phyloP scores from a whole-genome alignment of 1,140 invertebrate species.

The Polypedilum pembai region DNA sequence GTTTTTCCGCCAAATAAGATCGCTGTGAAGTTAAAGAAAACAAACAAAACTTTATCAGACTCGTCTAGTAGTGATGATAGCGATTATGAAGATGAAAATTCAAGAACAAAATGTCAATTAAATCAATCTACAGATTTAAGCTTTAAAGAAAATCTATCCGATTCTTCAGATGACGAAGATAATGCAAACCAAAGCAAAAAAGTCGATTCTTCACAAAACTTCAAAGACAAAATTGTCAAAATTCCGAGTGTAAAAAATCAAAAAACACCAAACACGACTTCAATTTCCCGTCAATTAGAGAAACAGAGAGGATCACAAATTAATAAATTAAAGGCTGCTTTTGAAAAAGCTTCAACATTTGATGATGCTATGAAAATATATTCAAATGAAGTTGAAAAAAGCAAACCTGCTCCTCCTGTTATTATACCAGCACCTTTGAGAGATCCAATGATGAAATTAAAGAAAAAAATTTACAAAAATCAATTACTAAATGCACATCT shows the following conservation, averaged over 20 bases:
- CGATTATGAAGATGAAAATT: neutral
- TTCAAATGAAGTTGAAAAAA: neutral
- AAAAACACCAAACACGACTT: neutral
- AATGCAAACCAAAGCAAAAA: neutral
- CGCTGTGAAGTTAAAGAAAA: neutral
- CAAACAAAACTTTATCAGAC: neutral
- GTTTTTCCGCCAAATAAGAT: neutral
- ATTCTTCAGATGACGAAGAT: neutral
- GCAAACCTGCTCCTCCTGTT: neutral
- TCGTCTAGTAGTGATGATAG: neutral
- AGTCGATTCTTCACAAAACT: neutral
- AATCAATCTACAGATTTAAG: neutral
- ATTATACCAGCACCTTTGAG: neutral
- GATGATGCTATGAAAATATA: neutral
- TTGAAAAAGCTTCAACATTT: neutral
- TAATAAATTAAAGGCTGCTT: neutral
- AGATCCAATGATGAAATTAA: neutral
- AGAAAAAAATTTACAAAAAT: neutral
- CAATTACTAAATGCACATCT: neutral
- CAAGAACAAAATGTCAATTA: neutral
- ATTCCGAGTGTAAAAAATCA: neutral
- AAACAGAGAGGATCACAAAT: neutral
- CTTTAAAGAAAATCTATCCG: neutral
- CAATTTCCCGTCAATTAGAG: neutral
- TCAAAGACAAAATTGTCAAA: neutral